A percentile compares a stretch with the other conserved stretches of the same genome.
Conservation (phyloP, 2,797 vertebrate genomes). For the Sandelia bainsii region DNA sequence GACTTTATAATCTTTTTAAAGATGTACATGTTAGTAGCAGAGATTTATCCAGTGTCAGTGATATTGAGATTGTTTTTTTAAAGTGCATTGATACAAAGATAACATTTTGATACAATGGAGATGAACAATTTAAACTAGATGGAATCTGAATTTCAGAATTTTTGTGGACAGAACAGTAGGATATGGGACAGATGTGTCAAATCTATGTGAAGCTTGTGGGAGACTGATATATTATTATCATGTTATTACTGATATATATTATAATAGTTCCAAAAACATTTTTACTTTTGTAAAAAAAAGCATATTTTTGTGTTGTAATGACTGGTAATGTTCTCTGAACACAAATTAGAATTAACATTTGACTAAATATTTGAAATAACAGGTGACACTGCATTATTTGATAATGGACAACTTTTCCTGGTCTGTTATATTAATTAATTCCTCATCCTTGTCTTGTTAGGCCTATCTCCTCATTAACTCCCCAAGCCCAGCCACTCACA, state of each 20-base stretch:
- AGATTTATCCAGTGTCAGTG: constrained; percentile 60
- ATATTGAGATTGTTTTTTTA: constrained; percentile 30
- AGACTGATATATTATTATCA: too few relatives aligned
- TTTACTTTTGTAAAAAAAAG: neutral
- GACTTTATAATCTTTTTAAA: constrained; percentile 74
- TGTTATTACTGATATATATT: too few relatives aligned
- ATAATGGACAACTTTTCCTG: constrained; percentile 36
- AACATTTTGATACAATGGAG: constrained; percentile 32
- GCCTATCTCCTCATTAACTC: constrained; percentile 6
- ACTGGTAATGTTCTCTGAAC: neutral
- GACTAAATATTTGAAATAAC: neutral
- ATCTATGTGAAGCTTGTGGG: too few relatives aligned
- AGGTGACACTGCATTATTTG: constrained; percentile 31
- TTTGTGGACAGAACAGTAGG: neutral
- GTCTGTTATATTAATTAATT: constrained; percentile 50
- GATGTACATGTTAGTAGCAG: constrained; percentile 56
- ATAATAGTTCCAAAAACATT: neutral
- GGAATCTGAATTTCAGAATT: constrained; percentile 9
- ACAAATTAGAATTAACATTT: neutral
- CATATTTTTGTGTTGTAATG: neutral
- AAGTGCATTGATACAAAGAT: constrained; percentile 28
- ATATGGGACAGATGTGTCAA: too few relatives aligned
- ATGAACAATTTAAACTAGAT: constrained; percentile 8
- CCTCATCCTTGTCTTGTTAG: constrained; percentile 21
- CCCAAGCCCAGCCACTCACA: too few relatives aligned